Evolutionary conservation across 2,113 vertebrate species (phyloP).

Genomic region (Xiphias gladius): DNA sequence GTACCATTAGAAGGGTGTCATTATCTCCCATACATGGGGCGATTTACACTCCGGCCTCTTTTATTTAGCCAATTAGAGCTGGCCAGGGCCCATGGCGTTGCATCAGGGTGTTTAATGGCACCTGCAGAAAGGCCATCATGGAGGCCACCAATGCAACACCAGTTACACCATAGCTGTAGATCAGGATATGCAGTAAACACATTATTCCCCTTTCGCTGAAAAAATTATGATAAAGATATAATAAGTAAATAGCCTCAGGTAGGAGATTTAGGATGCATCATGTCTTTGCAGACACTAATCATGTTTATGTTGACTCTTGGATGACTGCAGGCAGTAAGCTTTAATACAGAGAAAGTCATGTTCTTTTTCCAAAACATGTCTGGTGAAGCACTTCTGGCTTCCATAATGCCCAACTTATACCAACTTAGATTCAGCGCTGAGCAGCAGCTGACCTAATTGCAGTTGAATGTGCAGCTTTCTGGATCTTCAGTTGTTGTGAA

Average conservation of each 20-base stretch:
- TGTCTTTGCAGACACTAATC: conserved; percentile 17
- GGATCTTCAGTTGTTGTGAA: conserved; percentile 53
- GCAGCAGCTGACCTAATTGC: conserved; percentile 75
- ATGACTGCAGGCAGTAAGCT: conserved; percentile 4
- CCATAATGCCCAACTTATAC: conserved; percentile 40
- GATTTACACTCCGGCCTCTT: conserved; percentile 65
- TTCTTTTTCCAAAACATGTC: conserved; percentile 38
- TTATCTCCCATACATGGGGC: conserved; percentile 64
- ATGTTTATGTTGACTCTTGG: conserved; percentile 14
- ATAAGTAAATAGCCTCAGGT: neutral
- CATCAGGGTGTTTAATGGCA: conserved; percentile 37
- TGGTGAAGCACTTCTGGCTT: conserved; percentile 50
- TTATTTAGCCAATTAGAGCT: conserved; percentile 71
- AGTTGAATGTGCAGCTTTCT: conserved; percentile 51
- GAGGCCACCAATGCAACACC: conserved; percentile 49
- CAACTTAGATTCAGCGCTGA: conserved; percentile 42
- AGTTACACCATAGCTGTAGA: conserved; percentile 10
- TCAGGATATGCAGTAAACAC: neutral
- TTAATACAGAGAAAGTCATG: conserved; percentile 2
- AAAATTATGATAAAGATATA: no score
- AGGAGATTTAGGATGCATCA: neutral
- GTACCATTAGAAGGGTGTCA: conserved; percentile 64
- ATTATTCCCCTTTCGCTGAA: neutral
- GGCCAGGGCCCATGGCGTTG: conserved; percentile 14
- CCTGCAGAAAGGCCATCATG: conserved; percentile 46